These are phyloP conservation scores for Artemia sinica DNA, from an alignment of 2,888 invertebrate genomes.

Conservation along the genomic window DNA sequence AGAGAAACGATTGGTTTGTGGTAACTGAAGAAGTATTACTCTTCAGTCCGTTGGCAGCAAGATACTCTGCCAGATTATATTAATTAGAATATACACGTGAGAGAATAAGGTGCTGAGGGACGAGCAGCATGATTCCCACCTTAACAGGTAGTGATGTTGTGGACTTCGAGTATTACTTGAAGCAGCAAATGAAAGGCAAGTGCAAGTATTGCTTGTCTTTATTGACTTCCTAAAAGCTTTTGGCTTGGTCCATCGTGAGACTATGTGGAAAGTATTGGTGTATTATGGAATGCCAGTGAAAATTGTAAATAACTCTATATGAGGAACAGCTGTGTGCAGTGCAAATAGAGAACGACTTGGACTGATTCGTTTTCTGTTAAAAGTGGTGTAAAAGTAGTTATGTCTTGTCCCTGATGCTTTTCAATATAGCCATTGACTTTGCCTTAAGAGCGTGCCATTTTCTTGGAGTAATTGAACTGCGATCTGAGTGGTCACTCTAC, in stretches of 20 bases:
- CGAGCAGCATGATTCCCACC: neutral
- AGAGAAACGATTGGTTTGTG: too few relatives aligned
- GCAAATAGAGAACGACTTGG: neutral
- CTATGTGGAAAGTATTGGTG: neutral
- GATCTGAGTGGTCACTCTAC: too few relatives aligned
- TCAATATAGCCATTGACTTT: neutral
- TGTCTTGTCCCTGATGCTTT: constrained; percentile 5
- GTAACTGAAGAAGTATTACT: neutral
- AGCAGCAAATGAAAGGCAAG: neutral
- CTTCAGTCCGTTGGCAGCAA: neutral
- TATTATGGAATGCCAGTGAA: neutral
- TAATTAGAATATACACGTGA: neutral
- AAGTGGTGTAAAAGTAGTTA: neutral
- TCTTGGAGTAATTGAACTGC: too few relatives aligned
- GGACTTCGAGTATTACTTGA: neutral
- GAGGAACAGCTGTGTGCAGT: neutral
- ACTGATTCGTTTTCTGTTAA: neutral
- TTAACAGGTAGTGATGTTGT: neutral
- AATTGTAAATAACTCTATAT: neutral
- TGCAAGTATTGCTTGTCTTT: neutral
- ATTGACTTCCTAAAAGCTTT: neutral
- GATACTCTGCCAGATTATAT: neutral
- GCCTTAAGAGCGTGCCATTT: too few relatives aligned
- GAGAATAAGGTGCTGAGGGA: neutral
- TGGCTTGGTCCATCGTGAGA: neutral